phyloP scores from a whole-genome alignment of 2,888 invertebrate genomes.

The Microctonus brassicae region DNA sequence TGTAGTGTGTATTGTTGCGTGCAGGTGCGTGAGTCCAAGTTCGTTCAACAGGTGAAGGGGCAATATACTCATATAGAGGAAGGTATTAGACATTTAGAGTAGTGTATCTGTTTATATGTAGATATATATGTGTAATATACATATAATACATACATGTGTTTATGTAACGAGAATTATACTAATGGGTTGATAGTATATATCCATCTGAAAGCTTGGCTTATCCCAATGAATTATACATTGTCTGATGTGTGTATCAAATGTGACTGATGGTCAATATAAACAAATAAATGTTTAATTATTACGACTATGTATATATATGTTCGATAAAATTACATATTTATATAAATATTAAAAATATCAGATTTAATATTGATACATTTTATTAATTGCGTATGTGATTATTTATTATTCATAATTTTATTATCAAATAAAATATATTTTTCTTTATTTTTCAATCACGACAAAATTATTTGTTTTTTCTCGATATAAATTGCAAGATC shows the following conservation, averaged over 20 bases:
- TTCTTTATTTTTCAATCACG: neutral
- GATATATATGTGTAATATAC: neutral
- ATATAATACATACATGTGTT: neutral
- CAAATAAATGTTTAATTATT: neutral
- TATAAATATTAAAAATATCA: too few species aligned
- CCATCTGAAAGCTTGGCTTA: neutral
- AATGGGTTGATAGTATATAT: neutral
- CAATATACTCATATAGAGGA: constrained; percentile 46
- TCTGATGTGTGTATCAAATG: neutral
- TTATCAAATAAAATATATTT: neutral
- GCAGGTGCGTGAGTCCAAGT: constrained; percentile 48
- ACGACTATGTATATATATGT: too few species aligned
- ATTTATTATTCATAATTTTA: neutral
- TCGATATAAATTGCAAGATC: neutral
- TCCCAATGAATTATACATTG: neutral
- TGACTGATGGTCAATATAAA: neutral
- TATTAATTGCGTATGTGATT: neutral
- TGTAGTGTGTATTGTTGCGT: constrained; percentile 35
- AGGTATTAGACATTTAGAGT: constrained; percentile 56
- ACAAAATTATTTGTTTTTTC: constrained; percentile 3
- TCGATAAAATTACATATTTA: too few species aligned
- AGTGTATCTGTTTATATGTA: constrained; percentile 46
- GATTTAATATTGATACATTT: too few species aligned
- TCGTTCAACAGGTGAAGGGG: constrained; percentile 67
- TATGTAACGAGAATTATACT: neutral